Conservation (phyloP, 2,888 invertebrate species). For the Platynereis dumerilii region DNA sequence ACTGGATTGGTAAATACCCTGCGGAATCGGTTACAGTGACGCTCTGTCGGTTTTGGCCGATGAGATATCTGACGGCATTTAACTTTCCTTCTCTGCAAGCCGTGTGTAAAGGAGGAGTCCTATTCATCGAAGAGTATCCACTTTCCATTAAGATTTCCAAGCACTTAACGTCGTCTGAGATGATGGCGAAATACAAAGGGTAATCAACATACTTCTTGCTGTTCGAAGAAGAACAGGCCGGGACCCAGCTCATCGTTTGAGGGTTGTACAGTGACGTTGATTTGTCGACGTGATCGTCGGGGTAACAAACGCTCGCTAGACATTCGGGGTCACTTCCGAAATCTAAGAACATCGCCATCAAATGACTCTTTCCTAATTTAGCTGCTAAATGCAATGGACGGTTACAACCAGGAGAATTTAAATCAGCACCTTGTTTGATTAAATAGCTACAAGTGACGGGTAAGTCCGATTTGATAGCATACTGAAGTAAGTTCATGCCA, state of each 20-base stretch:
- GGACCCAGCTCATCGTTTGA: conserved; percentile 8
- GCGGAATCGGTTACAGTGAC: not conserved
- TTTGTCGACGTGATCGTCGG: not conserved
- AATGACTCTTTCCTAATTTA: conserved; percentile 5
- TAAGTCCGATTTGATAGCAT: conserved; percentile 9
- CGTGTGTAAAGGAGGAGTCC: conserved; percentile 1
- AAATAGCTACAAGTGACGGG: conserved; percentile 2
- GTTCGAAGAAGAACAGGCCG: not conserved
- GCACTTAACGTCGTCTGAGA: conserved; percentile 12
- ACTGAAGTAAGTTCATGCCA: conserved; percentile 8
- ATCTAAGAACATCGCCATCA: conserved; percentile 5
- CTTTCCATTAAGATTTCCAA: not conserved
- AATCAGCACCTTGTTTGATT: conserved; percentile 14
- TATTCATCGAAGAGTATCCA: not conserved
- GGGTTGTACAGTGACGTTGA: conserved; percentile 8
- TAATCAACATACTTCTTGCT: conserved; percentile 5
- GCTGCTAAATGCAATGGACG: conserved; percentile 20
- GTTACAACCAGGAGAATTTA: conserved; percentile 13
- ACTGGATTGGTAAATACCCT: conserved; percentile 8
- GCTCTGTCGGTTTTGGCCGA: not conserved
- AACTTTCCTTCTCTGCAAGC: conserved; percentile 3
- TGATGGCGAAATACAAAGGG: conserved; percentile 13
- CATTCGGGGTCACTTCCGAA: conserved; percentile 5
- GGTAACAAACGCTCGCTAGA: conserved; percentile 14
- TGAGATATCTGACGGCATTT: not conserved